Conservation (phyloP, 1,140 invertebrate species). For the Brachionus sp. region DNA sequence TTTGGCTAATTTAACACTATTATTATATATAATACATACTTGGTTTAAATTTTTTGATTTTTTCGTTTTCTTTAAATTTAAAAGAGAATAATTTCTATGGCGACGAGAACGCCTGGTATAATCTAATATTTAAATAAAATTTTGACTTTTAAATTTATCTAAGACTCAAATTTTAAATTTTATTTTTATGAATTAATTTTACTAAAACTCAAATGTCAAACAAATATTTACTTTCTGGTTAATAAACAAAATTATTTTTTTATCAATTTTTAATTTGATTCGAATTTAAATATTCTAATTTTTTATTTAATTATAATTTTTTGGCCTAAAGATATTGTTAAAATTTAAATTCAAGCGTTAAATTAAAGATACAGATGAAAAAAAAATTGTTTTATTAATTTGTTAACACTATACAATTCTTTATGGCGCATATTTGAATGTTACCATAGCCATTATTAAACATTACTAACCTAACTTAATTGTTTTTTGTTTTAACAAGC, state of each 20-base stretch:
- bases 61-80: not conserved
- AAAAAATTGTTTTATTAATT: no score
- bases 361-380: no score
- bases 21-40: not conserved
- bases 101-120: not conserved
- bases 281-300: not conserved
- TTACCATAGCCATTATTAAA: no score
- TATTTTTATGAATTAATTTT: not conserved
- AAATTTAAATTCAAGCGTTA: no score
- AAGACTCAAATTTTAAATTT: not conserved
- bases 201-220: not conserved
- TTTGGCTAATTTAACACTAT: slow-evolving; percentile 21
- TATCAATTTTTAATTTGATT: not conserved
- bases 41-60: not conserved
- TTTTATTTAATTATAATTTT: not conserved
- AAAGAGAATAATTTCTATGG: slow-evolving; percentile 31
- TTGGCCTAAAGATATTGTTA: not conserved
- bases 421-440: no score
- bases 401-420: no score
- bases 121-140: not conserved
- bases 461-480: no score
- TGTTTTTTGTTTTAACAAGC: no score
- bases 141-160: not conserved
- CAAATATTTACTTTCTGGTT: not conserved
- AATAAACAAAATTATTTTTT: no score